A percentile compares a stretch with the other conserved stretches of the same genome.
Evolutionary conservation across 2,888 invertebrate species (phyloP).

Genomic region (Caenorhabditis panamensis): DNA sequence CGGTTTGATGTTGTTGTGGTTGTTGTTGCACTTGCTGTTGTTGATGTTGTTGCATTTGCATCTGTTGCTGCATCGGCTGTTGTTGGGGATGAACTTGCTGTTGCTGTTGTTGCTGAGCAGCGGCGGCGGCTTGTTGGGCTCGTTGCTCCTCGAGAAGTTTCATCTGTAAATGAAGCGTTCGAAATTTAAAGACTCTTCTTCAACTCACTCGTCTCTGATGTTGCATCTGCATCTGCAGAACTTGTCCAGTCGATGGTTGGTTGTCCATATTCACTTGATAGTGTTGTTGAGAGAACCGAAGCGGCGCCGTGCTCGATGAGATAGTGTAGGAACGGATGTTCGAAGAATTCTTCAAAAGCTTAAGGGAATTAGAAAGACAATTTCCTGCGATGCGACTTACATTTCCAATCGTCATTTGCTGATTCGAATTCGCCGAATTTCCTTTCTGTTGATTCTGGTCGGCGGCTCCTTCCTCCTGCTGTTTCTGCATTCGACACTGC

Average conservation of each 20-base stretch:
- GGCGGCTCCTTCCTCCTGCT: constrained; percentile 34
- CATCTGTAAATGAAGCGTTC: no score
- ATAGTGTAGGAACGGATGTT: constrained; percentile 36
- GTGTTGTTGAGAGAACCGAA: constrained; percentile 45
- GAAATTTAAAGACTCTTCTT: neutral
- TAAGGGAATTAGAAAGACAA: neutral
- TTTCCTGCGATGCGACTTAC: constrained; percentile 2
- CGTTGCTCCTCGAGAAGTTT: constrained; percentile 16
- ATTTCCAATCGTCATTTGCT: constrained; percentile 3
- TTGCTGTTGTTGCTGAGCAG: constrained; percentile 16
- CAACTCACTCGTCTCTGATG: constrained; percentile 48
- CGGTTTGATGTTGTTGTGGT: constrained; percentile 3
- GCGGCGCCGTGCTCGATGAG: constrained; percentile 22
- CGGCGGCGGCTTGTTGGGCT: constrained; percentile 27
- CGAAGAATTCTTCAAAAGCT: constrained; percentile 27
- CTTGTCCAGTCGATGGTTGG: constrained; percentile 64
- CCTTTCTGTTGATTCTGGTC: constrained; percentile 8
- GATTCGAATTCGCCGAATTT: neutral
- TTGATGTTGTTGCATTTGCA: constrained; percentile 2
- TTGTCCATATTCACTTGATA: constrained; percentile 37
- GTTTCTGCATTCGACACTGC: constrained; percentile 58
- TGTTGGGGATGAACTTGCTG: neutral
- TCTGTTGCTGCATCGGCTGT: constrained; percentile 5
- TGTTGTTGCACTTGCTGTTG: neutral
- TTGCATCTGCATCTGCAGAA: constrained; percentile 66